Evolutionary conservation across 2,797 vertebrate species (phyloP).

Genomic region (Gouania willdenowi): DNA sequence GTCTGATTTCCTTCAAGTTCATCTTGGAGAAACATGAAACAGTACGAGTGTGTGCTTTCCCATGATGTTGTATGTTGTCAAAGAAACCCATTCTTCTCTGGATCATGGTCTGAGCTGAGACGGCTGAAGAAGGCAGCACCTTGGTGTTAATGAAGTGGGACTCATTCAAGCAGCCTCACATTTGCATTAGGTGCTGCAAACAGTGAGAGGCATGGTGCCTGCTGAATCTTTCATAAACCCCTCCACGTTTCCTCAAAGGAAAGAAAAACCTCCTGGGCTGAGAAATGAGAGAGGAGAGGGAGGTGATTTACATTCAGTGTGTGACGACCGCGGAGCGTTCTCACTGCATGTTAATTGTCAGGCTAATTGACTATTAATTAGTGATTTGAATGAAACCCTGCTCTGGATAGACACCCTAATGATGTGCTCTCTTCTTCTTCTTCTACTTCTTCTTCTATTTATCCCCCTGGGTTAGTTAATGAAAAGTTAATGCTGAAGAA

Average conservation of each 20-base stretch:
- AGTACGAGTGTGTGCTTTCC: no score
- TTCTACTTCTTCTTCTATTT: background rate
- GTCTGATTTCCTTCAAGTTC: no score
- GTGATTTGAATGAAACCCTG: slow-evolving; percentile 59
- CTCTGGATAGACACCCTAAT: slow-evolving; percentile 44
- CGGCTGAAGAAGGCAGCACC: slow-evolving; percentile 20
- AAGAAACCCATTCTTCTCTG: no score
- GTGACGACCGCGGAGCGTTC: slow-evolving; percentile 11
- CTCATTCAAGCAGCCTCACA: slow-evolving; percentile 53
- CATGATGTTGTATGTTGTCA: no score
- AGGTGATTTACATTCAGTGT: slow-evolving; percentile 39
- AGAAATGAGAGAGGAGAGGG: background rate
- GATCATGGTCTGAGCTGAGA: no score
- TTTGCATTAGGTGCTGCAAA: slow-evolving; percentile 29
- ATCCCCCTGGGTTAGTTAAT: slow-evolving; percentile 52
- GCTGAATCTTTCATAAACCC: slow-evolving; percentile 62
- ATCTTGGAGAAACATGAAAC: no score
- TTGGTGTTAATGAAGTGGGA: slow-evolving; percentile 51
- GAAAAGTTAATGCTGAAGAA: slow-evolving; percentile 51
- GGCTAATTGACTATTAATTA: slow-evolving; percentile 64
- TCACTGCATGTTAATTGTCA: slow-evolving; percentile 36
- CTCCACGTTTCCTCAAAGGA: slow-evolving; percentile 14
- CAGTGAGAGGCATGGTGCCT: slow-evolving; percentile 21
- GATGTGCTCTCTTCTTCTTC: slow-evolving; percentile 37
- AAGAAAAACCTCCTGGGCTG: background rate